These are phyloP conservation scores for Peromyscus maniculatus DNA, from an alignment of 2,113 vertebrate species.

Conservation along the genomic window DNA sequence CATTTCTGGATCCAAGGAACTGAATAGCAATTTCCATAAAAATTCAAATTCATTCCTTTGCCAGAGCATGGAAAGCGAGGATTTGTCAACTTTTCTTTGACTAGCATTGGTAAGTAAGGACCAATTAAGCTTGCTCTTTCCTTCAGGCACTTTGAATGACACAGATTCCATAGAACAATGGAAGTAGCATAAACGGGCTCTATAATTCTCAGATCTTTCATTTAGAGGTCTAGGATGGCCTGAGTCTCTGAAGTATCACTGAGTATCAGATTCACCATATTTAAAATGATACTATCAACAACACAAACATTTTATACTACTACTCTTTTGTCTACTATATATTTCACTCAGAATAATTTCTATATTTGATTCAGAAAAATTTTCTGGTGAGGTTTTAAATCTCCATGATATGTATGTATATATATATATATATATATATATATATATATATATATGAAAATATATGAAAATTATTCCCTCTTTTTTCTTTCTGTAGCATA, in stretches of 20 bases:
- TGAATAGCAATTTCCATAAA: background rate
- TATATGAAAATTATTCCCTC: no score
- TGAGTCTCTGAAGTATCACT: background rate
- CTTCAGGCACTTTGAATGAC: background rate
- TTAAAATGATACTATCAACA: background rate
- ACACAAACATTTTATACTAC: background rate
- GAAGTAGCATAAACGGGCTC: background rate
- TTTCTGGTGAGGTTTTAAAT: background rate
- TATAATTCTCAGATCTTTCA: background rate
- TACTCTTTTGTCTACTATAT: background rate
- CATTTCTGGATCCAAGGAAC: background rate
- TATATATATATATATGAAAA: no score
- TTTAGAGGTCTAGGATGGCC: background rate
- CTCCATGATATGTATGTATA: background rate
- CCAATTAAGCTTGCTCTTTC: background rate
- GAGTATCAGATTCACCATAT: background rate
- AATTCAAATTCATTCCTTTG: background rate
- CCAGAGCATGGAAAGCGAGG: background rate
- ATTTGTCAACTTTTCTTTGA: background rate
- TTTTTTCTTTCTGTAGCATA: background rate
- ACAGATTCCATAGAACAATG: background rate
- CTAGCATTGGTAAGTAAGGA: background rate
- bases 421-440: no score
- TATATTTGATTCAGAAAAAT: background rate
- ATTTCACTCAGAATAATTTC: background rate